Conservation (phyloP, 2,113 vertebrate species). For the Pionites leucogaster region DNA sequence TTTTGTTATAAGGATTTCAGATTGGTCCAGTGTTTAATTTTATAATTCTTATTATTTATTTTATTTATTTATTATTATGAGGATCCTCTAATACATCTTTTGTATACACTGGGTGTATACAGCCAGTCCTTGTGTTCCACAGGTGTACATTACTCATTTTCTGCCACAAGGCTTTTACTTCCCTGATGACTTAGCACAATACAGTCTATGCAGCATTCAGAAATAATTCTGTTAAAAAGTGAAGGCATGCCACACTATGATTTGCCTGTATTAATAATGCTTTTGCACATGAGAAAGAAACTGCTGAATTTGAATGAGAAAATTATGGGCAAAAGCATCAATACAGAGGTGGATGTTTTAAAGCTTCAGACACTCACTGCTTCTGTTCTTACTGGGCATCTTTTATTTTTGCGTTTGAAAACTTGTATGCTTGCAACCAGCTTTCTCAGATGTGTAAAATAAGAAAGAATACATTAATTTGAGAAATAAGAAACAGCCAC, state of each 20-base stretch:
- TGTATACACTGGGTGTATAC: not conserved
- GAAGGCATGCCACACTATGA: not conserved
- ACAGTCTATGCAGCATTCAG: not conserved
- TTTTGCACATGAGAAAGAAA: not conserved
- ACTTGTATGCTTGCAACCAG: not conserved
- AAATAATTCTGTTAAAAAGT: not conserved
- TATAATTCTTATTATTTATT: not conserved
- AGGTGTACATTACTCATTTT: not conserved
- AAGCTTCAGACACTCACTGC: not conserved
- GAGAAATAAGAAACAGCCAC: not conserved
- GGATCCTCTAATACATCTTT: not conserved
- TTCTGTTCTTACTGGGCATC: not conserved
- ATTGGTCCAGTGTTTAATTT: not conserved
- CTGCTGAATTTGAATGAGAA: not conserved
- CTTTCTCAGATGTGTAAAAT: not conserved
- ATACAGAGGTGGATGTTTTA: not conserved
- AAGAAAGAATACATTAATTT: not conserved
- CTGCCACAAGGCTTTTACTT: not conserved
- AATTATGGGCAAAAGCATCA: not conserved
- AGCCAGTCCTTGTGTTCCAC: not conserved
- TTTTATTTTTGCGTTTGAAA: not conserved
- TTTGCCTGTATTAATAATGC: not conserved
- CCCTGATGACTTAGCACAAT: not conserved
- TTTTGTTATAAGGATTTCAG: not conserved
- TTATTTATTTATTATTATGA: not conserved